Conservation (phyloP, 64 coral and sea anemone species). For the Astreopora myriophthalma region DNA sequence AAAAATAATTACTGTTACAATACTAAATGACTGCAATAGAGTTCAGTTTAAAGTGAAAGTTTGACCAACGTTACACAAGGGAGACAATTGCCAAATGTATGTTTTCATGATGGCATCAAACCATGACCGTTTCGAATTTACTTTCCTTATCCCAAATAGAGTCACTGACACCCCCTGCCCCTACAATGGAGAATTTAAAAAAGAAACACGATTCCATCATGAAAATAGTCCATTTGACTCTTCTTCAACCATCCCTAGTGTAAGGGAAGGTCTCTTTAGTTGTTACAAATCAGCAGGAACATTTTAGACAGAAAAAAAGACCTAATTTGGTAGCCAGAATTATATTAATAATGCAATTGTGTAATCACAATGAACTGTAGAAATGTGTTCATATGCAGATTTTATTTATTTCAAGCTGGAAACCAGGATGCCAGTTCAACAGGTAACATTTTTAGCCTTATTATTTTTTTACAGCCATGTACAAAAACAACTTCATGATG, state of each 20-base stretch:
- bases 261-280: not conserved
- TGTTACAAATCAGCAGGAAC: not conserved
- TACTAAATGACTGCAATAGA: too few relatives aligned
- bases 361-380: constrained; percentile 42
- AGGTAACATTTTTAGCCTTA: constrained; percentile 16
- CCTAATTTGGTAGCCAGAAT: not conserved
- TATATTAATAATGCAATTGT: constrained; percentile 10
- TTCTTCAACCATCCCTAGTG: not conserved
- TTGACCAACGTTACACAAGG: not conserved
- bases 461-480: not conserved
- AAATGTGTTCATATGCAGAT: constrained; percentile 35
- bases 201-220: not conserved
- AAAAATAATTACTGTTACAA: too few relatives aligned
- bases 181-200: not conserved
- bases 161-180: too few relatives aligned
- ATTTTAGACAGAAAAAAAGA: not conserved
- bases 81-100: not conserved
- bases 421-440: not conserved
- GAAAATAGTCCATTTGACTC: not conserved
- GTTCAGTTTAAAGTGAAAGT: not conserved
- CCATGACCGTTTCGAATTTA: too few relatives aligned
- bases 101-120: not conserved
- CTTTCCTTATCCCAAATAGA: too few relatives aligned
- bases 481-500: not conserved
- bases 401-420: constrained; percentile 49